Evolutionary conservation across 1,140 invertebrate species (phyloP).

Genomic region (Drosophila tsacasi): DNA sequence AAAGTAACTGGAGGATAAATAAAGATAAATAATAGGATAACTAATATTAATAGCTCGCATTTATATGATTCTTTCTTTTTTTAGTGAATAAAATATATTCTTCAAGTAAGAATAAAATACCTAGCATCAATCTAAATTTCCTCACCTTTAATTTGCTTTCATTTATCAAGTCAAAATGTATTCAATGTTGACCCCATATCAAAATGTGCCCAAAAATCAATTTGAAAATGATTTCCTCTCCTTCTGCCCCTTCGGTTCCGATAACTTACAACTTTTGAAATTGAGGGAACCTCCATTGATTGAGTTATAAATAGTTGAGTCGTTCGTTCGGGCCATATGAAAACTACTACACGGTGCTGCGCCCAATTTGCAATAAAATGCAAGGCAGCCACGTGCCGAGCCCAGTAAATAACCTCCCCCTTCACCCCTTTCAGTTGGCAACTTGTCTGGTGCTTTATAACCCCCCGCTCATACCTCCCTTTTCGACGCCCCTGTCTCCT

Average conservation of each 20-base stretch:
- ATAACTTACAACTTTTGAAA: conserved; percentile 14
- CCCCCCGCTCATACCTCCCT: background rate
- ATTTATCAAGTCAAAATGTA: conserved; percentile 2
- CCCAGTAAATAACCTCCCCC: conserved; percentile 7
- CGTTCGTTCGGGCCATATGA: conserved; percentile 7
- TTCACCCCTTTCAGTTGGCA: conserved; percentile 9
- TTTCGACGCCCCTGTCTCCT: conserved; percentile 6
- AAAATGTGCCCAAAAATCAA: conserved; percentile 11
- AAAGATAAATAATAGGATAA: too few species aligned
- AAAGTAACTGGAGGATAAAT: background rate
- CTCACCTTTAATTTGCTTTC: background rate
- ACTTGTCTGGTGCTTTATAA: conserved; percentile 16
- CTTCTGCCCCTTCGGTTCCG: background rate
- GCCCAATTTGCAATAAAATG: conserved; percentile 41
- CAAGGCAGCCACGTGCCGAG: conserved; percentile 47
- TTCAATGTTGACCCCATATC: conserved; percentile 10
- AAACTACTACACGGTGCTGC: background rate
- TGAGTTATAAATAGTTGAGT: conserved; percentile 51
- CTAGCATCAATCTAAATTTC: background rate
- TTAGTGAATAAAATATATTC: background rate
- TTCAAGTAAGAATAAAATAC: background rate
- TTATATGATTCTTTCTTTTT: background rate
- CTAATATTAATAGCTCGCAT: background rate
- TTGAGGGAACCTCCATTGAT: conserved; percentile 24
- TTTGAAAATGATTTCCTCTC: conserved; percentile 15